Percentiles rank a stretch among this genome's conserved stretches.
phyloP scores from a whole-genome alignment of 2,888 invertebrate species.

The Ormia ochracea region DNA sequence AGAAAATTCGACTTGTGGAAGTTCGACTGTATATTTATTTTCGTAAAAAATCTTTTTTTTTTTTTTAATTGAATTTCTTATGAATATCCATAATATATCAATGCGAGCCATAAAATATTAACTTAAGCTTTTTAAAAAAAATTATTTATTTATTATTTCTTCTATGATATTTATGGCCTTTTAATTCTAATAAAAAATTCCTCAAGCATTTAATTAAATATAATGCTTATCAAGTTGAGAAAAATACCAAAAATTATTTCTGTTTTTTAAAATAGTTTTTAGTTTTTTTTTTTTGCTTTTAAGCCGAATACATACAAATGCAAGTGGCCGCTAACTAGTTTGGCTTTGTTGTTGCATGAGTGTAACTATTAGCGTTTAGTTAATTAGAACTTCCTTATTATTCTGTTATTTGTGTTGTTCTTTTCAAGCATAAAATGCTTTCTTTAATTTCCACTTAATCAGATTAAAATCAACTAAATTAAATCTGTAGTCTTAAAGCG shows the following conservation, averaged over 20 bases:
- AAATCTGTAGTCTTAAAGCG: background rate
- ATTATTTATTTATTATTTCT: background rate
- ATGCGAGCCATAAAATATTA: no score
- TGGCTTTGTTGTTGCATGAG: constrained; percentile 43
- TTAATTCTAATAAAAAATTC: no score
- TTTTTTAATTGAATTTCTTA: no score
- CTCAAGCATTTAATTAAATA: background rate
- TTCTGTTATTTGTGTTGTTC: background rate
- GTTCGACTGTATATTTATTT: no score
- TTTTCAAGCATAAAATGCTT: background rate
- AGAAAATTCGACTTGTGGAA: no score
- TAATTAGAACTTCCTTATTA: constrained; percentile 36
- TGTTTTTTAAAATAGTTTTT: no score
- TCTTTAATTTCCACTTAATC: constrained; percentile 37
- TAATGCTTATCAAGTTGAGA: background rate
- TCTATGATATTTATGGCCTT: no score
- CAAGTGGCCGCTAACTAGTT: background rate
- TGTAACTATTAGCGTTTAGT: constrained; percentile 59
- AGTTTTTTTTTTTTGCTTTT: no score
- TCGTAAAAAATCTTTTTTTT: no score
- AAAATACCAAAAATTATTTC: no score
- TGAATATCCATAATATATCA: no score
- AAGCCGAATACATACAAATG: background rate
- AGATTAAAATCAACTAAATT: constrained; percentile 41
- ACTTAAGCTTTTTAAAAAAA: no score